Conservation (phyloP, 2,888 invertebrate species). For the Melanophora roralis region DNA sequence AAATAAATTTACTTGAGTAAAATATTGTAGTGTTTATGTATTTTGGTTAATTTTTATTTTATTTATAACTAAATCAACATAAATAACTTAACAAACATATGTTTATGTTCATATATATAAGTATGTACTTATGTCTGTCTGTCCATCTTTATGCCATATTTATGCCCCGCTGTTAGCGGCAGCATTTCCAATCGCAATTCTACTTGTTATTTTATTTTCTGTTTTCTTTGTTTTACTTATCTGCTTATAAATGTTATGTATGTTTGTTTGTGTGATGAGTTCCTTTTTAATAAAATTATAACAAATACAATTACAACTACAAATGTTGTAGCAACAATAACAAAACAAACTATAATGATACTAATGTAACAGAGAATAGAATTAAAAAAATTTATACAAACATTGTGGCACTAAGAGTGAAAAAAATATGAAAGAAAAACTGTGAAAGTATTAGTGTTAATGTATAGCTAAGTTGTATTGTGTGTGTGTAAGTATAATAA, state of each 20-base stretch:
- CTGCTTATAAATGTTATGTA: background rate
- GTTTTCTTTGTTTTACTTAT: background rate
- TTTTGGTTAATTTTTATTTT: slow-evolving; percentile 28
- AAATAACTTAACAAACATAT: background rate
- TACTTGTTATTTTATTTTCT: slow-evolving; percentile 12
- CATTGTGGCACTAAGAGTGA: too few species aligned
- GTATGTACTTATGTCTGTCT: background rate
- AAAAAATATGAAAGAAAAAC: background rate
- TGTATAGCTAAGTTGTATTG: background rate
- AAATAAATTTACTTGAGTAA: background rate
- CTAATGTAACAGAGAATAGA: slow-evolving; percentile 20
- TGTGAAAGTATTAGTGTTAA: background rate
- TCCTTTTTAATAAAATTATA: background rate
- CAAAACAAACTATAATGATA: slow-evolving; percentile 28
- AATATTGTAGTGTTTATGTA: slow-evolving; percentile 7
- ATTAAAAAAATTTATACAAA: background rate
- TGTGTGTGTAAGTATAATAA: background rate
- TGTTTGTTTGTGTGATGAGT: background rate
- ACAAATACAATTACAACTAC: slow-evolving; percentile 25
- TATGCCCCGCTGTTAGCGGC: slow-evolving; percentile 35
- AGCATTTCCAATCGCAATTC: slow-evolving; percentile 26
- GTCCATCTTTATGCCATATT: background rate
- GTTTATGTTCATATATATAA: background rate
- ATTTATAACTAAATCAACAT: background rate
- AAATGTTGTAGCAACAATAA: background rate